These are phyloP conservation scores for Triplophysa tibetana DNA, from an alignment of 2,113 vertebrate genomes.

Conservation along the genomic window DNA sequence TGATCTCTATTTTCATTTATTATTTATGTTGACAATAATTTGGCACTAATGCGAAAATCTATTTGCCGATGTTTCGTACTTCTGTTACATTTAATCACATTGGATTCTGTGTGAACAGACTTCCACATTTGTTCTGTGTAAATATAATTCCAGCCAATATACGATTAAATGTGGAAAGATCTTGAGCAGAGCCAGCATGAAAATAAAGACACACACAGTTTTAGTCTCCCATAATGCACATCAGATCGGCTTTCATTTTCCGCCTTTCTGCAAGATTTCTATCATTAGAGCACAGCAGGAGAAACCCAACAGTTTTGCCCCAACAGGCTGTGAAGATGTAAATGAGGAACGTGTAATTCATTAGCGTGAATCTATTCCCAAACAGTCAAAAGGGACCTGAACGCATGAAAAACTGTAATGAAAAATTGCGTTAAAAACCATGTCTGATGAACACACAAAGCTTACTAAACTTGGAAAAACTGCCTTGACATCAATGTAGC, in stretches of 20 bases:
- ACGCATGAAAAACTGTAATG: background rate
- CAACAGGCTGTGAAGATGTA: conserved; percentile 33
- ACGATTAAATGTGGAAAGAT: background rate
- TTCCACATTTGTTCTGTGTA: background rate
- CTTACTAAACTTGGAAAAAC: conserved; percentile 12
- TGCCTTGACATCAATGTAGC: no score
- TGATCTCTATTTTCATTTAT: no score
- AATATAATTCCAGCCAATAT: background rate
- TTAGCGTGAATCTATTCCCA: conserved; percentile 38
- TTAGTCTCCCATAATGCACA: conserved; percentile 7
- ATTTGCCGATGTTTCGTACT: background rate
- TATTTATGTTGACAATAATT: no score
- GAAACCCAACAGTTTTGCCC: conserved; percentile 47
- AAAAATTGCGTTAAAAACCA: background rate
- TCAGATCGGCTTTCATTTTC: background rate
- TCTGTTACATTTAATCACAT: background rate
- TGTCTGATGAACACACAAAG: background rate
- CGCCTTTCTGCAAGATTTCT: conserved; percentile 29
- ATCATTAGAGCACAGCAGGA: conserved; percentile 34
- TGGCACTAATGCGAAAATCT: no score
- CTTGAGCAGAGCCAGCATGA: background rate
- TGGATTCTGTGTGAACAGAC: background rate
- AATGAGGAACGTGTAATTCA: conserved; percentile 50
- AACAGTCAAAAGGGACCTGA: conserved; percentile 10
- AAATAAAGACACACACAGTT: background rate